Evolutionary conservation across 2,888 invertebrate species (phyloP).

Genomic region (Antitype chi): DNA sequence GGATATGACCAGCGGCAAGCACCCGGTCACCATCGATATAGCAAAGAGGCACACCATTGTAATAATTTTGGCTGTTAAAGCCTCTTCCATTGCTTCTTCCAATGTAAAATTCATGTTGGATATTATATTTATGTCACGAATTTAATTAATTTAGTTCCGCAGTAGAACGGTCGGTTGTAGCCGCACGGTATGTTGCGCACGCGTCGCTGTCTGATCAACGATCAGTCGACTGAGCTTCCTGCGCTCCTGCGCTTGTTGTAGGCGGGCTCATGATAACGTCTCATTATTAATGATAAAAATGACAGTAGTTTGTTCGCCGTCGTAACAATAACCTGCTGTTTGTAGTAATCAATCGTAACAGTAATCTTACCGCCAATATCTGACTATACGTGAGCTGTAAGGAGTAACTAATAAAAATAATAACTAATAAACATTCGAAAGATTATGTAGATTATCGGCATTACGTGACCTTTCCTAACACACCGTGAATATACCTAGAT

Average conservation of each 20-base stretch:
- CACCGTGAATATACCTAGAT: neutral
- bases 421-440: conserved; percentile 9
- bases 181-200: conserved; percentile 65
- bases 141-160: conserved; percentile 68
- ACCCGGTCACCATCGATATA: conserved; percentile 94
- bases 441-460: conserved; percentile 19
- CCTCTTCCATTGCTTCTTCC: conserved; percentile 75
- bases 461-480: conserved; percentile 14
- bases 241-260: conserved; percentile 77
- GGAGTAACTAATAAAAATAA: conserved; percentile 36
- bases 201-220: conserved; percentile 71
- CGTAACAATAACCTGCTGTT: conserved; percentile 66
- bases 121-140: conserved; percentile 46
- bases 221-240: conserved; percentile 81
- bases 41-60: conserved; percentile 94
- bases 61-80: conserved; percentile 93
- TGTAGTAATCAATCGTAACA: conserved; percentile 39
- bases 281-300: conserved; percentile 86
- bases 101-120: conserved; percentile 68
- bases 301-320: conserved; percentile 74
- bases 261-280: conserved; percentile 85
- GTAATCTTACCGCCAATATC: conserved; percentile 45
- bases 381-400: conserved; percentile 39
- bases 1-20: conserved; percentile 93
- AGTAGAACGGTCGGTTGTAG: conserved; percentile 51